Percentiles rank a stretch among this genome's conserved stretches.
phyloP scores from a whole-genome alignment of 2,113 vertebrate species.

The Chionomys nivalis region DNA sequence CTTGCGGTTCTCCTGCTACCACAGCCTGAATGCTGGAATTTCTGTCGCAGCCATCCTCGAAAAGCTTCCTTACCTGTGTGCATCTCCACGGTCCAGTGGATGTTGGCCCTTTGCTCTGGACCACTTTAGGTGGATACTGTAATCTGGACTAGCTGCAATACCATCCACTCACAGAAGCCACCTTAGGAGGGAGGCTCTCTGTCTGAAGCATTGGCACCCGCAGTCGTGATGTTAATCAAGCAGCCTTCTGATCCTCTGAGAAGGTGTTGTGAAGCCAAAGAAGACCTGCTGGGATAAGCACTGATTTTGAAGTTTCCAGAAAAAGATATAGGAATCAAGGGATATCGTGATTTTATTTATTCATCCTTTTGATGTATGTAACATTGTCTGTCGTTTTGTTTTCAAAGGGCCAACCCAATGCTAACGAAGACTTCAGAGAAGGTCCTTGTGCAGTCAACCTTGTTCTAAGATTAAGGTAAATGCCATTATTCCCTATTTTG shows the following conservation, averaged over 20 bases:
- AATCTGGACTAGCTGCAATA: not conserved
- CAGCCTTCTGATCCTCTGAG: not conserved
- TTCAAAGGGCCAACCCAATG: constrained; percentile 90
- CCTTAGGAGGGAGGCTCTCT: not conserved
- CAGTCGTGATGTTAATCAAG: not conserved
- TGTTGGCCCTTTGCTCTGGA: not conserved
- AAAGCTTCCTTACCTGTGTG: not conserved
- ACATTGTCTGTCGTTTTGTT: constrained; percentile 63
- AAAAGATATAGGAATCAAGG: not conserved
- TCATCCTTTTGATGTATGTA: no score
- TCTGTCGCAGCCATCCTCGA: not conserved
- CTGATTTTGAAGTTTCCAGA: constrained; percentile 28
- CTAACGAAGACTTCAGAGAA: constrained; percentile 87
- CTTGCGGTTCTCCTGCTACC: not conserved
- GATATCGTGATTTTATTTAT: not conserved
- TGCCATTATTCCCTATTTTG: constrained; percentile 69
- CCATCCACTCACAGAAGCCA: not conserved
- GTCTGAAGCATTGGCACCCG: not conserved
- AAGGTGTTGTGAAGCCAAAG: not conserved
- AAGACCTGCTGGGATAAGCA: not conserved
- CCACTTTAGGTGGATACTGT: not conserved
- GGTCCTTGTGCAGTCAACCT: constrained; percentile 93
- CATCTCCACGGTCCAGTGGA: not conserved
- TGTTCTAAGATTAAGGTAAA: constrained; percentile 98
- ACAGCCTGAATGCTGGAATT: not conserved